Base-by-base conservation (phyloP, 1,140 invertebrate genomes). In the Augochlora pura region DNA sequence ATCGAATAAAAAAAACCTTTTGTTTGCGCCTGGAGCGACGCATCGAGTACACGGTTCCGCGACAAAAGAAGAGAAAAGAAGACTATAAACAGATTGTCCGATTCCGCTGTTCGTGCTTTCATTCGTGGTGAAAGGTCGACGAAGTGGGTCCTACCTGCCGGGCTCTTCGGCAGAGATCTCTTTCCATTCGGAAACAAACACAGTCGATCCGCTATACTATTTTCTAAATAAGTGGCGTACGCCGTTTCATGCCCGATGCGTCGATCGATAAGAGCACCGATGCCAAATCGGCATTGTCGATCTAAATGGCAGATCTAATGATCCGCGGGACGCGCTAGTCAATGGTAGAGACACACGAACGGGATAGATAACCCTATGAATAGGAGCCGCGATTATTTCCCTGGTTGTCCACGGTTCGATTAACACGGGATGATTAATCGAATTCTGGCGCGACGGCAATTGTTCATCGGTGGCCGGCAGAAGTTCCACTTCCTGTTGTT, bases 121-220 rank as follows among this genome's bases (percentile, higher is more conserved):
- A 72, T 78, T 78, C 57, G 76, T 78, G 69, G 76, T 78, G 76
- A 78, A 78, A 78, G 76, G 76, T 72, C 76, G 76, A 78, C 64
- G 69, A 77, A 77, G 57, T 71, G 69, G 76, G 69, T 63, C 38
- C 76, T 72, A 69, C 27, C 49, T 8, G 39, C 39, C n/a, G 10
- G 10, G 21, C 18, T 42, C 60, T 27, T 39, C n/a, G 3, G 39
- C 21, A 42, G 9, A n/a, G 46, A 39, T 59, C 49, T 64, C 59
- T 57, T 62, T 57, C 76, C 42, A 25, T 32, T 52, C 16, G 64
- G 42, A 62, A 72, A 70, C 25, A 72, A 54, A 60, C 42, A 60
- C 42, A 63, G 46, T 7, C 39, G 46, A 49, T 77, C 67, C 42
- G 6, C 59, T 69, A 18, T 62, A 54, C 52, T 18, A 52, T 52